Conservation (phyloP, 2,113 vertebrate genomes). For the Acanthochromis polyacanthus region DNA sequence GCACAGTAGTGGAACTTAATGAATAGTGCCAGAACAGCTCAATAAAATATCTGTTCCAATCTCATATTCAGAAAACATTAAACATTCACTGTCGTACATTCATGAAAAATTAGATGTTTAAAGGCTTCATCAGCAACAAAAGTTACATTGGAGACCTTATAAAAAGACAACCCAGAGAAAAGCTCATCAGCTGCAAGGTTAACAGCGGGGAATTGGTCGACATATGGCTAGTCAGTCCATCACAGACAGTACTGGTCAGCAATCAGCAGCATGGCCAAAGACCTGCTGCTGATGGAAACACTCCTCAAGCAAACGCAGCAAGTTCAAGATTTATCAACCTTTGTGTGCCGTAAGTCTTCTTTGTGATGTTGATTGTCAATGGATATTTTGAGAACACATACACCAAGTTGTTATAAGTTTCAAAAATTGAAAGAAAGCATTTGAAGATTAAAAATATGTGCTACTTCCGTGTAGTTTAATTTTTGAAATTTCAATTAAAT, state of each 20-base stretch:
- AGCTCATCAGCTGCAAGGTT: conserved; percentile 42
- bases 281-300: conserved; percentile 41
- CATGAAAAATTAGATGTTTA: not conserved
- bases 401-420: too few relatives aligned
- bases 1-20: not conserved
- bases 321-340: conserved; percentile 32
- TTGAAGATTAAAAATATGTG: too few relatives aligned
- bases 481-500: not conserved
- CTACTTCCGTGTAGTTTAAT: too few relatives aligned
- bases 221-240: conserved; percentile 34
- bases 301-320: conserved; percentile 47
- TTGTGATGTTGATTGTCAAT: not conserved
- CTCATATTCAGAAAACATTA: not conserved
- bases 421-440: too few relatives aligned
- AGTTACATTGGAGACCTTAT: not conserved
- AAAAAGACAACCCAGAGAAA: conserved; percentile 14
- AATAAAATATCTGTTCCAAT: not conserved
- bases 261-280: conserved; percentile 46
- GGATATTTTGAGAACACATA: not conserved
- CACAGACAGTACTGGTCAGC: conserved; percentile 38
- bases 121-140: not conserved
- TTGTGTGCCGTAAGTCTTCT: not conserved
- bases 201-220: conserved; percentile 55
- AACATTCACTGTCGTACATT: not conserved
- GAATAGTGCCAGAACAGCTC: too few relatives aligned